phyloP scores from a whole-genome alignment of 1,140 invertebrate genomes.

The Bombus superbus region DNA sequence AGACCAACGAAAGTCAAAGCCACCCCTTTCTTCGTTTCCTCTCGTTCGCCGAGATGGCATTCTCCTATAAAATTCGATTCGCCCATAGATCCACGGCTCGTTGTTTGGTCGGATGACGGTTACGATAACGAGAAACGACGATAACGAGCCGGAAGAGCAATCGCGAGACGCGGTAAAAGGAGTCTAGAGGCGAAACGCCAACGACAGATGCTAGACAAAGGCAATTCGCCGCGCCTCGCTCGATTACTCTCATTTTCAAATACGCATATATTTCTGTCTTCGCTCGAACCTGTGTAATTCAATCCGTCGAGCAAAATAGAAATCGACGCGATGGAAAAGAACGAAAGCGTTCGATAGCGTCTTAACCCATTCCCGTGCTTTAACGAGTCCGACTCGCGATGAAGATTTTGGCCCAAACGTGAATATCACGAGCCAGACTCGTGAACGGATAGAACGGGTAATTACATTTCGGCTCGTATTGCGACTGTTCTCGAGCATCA shows the following conservation, averaged over 20 bases:
- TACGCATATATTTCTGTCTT: slow-evolving; percentile 47
- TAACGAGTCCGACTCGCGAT: no score
- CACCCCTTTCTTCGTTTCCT: background rate
- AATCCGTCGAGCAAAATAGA: slow-evolving; percentile 43
- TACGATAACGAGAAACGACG: background rate
- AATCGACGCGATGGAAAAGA: slow-evolving; percentile 47
- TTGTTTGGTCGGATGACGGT: background rate
- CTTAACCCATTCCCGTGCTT: background rate
- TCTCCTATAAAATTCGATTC: slow-evolving; percentile 14
- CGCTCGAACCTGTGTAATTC: slow-evolving; percentile 40
- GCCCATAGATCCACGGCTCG: no score
- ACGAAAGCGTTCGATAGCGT: slow-evolving; percentile 38
- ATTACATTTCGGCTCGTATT: no score
- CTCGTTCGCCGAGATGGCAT: no score
- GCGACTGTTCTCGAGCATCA: no score
- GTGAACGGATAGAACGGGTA: no score
- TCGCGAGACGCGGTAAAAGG: background rate
- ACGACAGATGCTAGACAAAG: slow-evolving; percentile 28
- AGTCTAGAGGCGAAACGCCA: background rate
- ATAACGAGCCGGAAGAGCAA: slow-evolving; percentile 1
- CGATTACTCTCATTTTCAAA: slow-evolving; percentile 54
- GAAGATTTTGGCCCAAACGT: no score
- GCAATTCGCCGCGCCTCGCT: slow-evolving; percentile 50
- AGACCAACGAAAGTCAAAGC: background rate
- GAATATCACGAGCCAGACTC: no score